Evolutionary conservation across 2,113 vertebrate species (phyloP).

Genomic region (Speoplatyrhinus poulsoni): DNA sequence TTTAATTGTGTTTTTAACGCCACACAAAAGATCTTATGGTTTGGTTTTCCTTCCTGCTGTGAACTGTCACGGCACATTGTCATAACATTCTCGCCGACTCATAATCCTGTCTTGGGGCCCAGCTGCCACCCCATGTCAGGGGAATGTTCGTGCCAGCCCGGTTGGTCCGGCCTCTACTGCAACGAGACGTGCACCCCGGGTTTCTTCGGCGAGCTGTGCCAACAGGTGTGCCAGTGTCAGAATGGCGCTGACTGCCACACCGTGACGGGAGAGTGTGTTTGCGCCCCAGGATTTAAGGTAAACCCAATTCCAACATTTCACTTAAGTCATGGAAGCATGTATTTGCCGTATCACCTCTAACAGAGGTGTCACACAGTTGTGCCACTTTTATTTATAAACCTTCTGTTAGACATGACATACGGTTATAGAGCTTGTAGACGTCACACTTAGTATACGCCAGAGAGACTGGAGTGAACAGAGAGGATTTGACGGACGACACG

Average conservation of each 20-base stretch:
- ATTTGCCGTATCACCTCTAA: too few species aligned
- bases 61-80: not conserved
- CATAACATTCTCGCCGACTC: not conserved
- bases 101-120: conserved; percentile 44
- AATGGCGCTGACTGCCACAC: conserved; percentile 95
- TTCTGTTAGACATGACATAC: too few species aligned
- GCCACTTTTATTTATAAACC: too few species aligned
- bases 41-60: not conserved
- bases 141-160: conserved; percentile 87
- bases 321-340: too few species aligned
- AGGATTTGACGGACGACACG: too few species aligned
- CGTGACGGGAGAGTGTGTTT: conserved; percentile 88
- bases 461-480: too few species aligned
- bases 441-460: too few species aligned
- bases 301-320: not conserved
- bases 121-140: conserved; percentile 98
- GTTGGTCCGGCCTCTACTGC: conserved; percentile 96
- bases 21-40: too few species aligned
- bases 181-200: conserved; percentile 92
- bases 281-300: conserved; percentile 96
- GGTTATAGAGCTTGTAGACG: too few species aligned
- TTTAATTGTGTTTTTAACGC: too few species aligned
- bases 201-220: conserved; percentile 89
- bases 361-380: too few species aligned
- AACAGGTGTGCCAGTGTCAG: conserved; percentile 91